A percentile compares a stretch with the other conserved stretches of the same genome.
Evolutionary conservation across 2,797 vertebrate genomes (phyloP).

Genomic region (Melanotaenia boesemani): DNA sequence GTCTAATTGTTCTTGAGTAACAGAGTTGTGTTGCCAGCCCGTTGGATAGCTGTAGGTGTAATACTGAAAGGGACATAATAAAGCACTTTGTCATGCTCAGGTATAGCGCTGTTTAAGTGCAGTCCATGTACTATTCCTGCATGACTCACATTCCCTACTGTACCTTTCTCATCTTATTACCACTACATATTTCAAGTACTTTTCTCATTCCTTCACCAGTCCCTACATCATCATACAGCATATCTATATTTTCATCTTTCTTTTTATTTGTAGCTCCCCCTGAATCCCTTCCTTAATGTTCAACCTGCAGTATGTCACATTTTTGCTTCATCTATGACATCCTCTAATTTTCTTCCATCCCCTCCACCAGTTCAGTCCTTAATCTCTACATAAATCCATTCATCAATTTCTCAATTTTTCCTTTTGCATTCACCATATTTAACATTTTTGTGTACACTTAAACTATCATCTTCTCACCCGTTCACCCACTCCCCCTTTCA

Average conservation of each 20-base stretch:
- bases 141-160: not conserved
- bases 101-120: not conserved
- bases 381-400: conserved; percentile 16
- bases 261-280: not conserved
- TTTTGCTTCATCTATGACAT: conserved; percentile 2
- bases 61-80: not conserved
- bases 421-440: conserved; percentile 17
- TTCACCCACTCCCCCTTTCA: not conserved
- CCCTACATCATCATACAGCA: not conserved
- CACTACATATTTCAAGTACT: not conserved
- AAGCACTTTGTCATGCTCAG: not conserved
- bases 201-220: not conserved
- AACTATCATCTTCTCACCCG: conserved; percentile 2
- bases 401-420: not conserved
- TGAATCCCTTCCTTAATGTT: conserved; percentile 16
- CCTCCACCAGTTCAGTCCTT: not conserved
- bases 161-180: not conserved
- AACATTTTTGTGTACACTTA: conserved; percentile 1
- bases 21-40: not conserved
- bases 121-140: not conserved
- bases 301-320: not conserved
- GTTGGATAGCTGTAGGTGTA: not conserved
- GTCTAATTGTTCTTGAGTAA: not conserved
- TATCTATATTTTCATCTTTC: not conserved
- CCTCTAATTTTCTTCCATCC: conserved; percentile 15